These are phyloP conservation scores for Gobio occitaniae DNA, from an alignment of 2,797 vertebrate species.

Conservation along the genomic window DNA sequence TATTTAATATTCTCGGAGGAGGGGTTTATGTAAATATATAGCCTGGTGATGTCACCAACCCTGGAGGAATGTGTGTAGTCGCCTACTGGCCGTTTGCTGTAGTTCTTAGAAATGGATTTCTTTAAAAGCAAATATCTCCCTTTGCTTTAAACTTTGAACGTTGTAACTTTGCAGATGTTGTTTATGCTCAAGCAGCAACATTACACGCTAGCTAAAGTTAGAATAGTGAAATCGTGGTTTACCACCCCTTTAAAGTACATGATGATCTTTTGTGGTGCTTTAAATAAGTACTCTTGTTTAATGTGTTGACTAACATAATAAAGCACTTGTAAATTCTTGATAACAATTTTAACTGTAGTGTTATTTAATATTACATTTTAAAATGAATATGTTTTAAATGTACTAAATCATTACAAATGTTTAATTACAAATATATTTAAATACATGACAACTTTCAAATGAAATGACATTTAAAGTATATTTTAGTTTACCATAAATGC, in stretches of 20 bases:
- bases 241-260: not conserved
- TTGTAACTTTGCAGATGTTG: too few species aligned
- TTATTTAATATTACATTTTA: not conserved
- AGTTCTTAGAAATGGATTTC: too few species aligned
- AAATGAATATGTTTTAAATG: not conserved
- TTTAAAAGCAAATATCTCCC: too few species aligned
- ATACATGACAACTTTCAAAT: not conserved
- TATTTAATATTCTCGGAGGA: too few species aligned
- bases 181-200: too few species aligned
- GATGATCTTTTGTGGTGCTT: not conserved
- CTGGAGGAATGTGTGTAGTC: too few species aligned
- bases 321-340: not conserved
- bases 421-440: not conserved
- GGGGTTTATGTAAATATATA: too few species aligned
- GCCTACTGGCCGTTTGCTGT: too few species aligned
- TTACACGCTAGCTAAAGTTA: too few species aligned
- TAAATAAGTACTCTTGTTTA: not conserved
- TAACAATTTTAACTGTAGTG: not conserved
- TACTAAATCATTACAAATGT: not conserved
- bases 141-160: too few species aligned
- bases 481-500: not conserved
- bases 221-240: too few species aligned
- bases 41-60: too few species aligned
- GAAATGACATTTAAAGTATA: not conserved
- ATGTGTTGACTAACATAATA: not conserved